Percentiles rank a stretch among this genome's conserved stretches.
Evolutionary conservation across 2,113 vertebrate genomes (phyloP).

Genomic region (Hiodon alosoides): DNA sequence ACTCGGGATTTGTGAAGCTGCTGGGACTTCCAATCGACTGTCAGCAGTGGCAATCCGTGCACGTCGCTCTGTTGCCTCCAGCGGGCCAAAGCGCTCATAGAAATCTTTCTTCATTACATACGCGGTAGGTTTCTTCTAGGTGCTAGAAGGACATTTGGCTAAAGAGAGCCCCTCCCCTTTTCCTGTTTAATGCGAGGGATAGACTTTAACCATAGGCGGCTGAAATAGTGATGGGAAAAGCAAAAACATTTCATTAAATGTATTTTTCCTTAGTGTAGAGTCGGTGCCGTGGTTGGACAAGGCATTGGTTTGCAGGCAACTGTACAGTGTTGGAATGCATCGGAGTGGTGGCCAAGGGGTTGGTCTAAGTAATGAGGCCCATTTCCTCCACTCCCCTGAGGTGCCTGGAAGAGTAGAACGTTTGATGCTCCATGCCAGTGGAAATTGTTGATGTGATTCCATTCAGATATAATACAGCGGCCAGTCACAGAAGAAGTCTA

Average conservation of each 20-base stretch:
- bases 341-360: background rate
- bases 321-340: background rate
- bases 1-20: no score
- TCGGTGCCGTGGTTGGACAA: background rate
- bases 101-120: no score
- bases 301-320: background rate
- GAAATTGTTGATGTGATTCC: constrained; percentile 10
- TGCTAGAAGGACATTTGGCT: background rate
- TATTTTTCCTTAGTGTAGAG: background rate
- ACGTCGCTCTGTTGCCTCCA: no score
- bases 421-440: constrained; percentile 4
- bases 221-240: constrained; percentile 6
- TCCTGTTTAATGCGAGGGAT: constrained; percentile 1
- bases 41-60: no score
- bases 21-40: no score
- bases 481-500: constrained; percentile 8
- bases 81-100: no score
- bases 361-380: background rate
- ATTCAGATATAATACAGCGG: background rate
- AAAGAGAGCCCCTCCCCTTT: background rate
- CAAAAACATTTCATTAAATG: background rate
- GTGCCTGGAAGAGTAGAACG: background rate
- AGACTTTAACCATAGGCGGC: constrained; percentile 9
- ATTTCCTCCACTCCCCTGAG: background rate
- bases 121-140: background rate